These are phyloP conservation scores for Ptychadena robeensis DNA, from an alignment of 2,797 vertebrate species.

Conservation along the genomic window DNA sequence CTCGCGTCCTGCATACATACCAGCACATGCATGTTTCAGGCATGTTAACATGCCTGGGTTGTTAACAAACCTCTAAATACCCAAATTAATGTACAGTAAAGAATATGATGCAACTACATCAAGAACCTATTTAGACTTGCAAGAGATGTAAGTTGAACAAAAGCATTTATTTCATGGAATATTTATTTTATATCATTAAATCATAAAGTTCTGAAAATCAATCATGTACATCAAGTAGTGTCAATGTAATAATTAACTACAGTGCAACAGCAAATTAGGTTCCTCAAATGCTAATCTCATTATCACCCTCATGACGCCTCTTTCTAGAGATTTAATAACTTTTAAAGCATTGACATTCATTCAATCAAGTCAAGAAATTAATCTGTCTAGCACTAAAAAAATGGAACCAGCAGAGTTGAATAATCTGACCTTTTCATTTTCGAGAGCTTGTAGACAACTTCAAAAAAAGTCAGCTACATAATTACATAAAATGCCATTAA, in stretches of 20 bases:
- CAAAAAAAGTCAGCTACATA: conserved; percentile 18
- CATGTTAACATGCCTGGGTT: too few relatives aligned
- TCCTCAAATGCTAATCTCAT: conserved; percentile 79
- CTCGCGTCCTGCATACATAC: too few relatives aligned
- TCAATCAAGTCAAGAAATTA: conserved; percentile 74
- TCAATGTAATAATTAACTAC: conserved; percentile 79
- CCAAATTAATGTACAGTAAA: too few relatives aligned
- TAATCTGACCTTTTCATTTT: conserved; percentile 61
- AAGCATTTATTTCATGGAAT: neutral
- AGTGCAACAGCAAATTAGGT: conserved; percentile 73
- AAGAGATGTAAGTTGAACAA: neutral
- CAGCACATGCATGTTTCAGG: too few relatives aligned
- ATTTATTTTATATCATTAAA: conserved; percentile 57
- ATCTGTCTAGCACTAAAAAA: conserved; percentile 68
- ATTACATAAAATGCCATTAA: neutral
- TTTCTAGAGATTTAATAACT: conserved; percentile 79
- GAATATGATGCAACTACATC: too few relatives aligned
- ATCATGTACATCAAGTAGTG: conserved; percentile 68
- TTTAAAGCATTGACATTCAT: conserved; percentile 31
- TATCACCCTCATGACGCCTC: conserved; percentile 71
- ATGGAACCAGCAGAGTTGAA: conserved; percentile 57
- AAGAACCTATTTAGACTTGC: neutral
- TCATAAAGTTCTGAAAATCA: conserved; percentile 54
- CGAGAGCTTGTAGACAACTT: neutral
- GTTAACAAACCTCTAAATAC: too few relatives aligned